Evolutionary conservation across 2,113 vertebrate genomes (phyloP).

Genomic region (Neogobius melanostomus): DNA sequence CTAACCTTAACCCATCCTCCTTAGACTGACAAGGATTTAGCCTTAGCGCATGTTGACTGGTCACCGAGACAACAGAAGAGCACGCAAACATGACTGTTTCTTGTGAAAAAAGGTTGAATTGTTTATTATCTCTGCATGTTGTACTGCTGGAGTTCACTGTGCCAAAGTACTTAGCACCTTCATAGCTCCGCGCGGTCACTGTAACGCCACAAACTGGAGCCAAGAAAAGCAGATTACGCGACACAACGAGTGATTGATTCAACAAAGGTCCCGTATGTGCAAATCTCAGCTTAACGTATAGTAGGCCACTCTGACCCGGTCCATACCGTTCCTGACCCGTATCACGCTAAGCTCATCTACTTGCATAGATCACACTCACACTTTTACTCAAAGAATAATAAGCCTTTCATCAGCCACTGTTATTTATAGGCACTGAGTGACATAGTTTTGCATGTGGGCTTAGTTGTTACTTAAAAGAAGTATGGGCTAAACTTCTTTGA

Average conservation of each 20-base stretch:
- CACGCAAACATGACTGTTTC: no score
- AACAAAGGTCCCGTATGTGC: slow-evolving; percentile 4
- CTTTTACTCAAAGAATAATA: not conserved
- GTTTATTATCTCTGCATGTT: not conserved
- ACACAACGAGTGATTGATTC: not conserved
- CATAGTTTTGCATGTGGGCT: not conserved
- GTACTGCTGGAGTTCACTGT: not conserved
- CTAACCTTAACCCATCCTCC: not conserved
- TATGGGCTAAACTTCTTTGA: not conserved
- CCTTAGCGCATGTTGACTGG: no score
- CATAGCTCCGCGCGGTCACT: not conserved
- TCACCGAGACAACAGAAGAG: no score
- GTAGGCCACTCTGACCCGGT: not conserved
- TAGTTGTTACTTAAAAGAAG: not conserved
- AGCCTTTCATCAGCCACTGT: not conserved
- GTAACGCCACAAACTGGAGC: not conserved
- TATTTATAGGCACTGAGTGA: not conserved
- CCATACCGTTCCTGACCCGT: not conserved
- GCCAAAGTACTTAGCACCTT: not conserved
- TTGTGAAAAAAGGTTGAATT: not conserved
- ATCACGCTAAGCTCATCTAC: not conserved
- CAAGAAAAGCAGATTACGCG: slow-evolving; percentile 2
- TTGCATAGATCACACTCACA: not conserved
- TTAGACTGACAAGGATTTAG: no score
- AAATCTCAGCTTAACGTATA: not conserved